Evolutionary conservation across 2,797 vertebrate species (phyloP).

Genomic region (Gadopsis bispinosus): DNA sequence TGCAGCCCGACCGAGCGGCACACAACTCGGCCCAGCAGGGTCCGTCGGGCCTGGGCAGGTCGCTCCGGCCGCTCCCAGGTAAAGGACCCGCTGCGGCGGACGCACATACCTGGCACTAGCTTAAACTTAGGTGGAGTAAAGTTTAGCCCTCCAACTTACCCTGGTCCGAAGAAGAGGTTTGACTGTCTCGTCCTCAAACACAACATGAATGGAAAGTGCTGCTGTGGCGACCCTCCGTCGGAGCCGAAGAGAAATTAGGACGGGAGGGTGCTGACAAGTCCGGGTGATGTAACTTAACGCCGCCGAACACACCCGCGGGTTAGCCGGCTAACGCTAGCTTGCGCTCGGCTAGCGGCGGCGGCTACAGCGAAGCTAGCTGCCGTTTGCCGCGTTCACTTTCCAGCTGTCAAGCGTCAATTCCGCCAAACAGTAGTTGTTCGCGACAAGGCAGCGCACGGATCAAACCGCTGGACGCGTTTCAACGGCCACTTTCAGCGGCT

Average conservation of each 20-base stretch:
- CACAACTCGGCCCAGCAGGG: conserved; percentile 2
- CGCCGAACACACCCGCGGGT: conserved; percentile 32
- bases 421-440: not conserved
- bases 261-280: conserved; percentile 28
- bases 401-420: conserved; percentile 73
- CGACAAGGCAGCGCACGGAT: not conserved
- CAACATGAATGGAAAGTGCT: conserved; percentile 75
- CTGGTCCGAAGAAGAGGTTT: conserved; percentile 35
- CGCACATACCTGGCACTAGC: conserved; percentile 54
- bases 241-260: not conserved
- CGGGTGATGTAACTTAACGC: conserved; percentile 42
- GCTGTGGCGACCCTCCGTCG: conserved; percentile 37
- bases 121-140: conserved; percentile 39
- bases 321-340: conserved; percentile 63
- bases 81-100: not conserved
- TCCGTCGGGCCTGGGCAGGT: conserved; percentile 51
- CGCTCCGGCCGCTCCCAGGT: conserved; percentile 68
- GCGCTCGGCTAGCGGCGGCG: conserved; percentile 10
- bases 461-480: not conserved
- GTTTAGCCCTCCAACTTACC: conserved; percentile 71
- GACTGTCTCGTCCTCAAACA: conserved; percentile 49
- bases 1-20: not conserved
- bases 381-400: conserved; percentile 71
- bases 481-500: conserved; percentile 2
- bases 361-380: conserved; percentile 25